Conservation (phyloP, 2,888 invertebrate species). For the Troides helena region DNA sequence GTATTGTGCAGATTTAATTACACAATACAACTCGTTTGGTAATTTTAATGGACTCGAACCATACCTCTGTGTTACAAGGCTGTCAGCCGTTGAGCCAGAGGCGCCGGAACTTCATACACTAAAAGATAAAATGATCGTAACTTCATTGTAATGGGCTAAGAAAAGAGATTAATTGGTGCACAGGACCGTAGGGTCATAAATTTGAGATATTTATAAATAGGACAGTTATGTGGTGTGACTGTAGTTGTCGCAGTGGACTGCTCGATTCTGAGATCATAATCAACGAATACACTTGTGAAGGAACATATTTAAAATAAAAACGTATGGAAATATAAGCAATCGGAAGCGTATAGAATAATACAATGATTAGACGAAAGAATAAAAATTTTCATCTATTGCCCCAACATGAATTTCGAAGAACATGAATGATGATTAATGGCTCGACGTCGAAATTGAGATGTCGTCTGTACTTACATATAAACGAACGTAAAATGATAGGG, state of each 20-base stretch:
- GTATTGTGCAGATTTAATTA: too few relatives aligned
- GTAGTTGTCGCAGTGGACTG: slow-evolving; percentile 5
- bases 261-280: slow-evolving; percentile 10
- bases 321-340: neutral
- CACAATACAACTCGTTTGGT: too few relatives aligned
- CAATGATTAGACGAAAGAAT: slow-evolving; percentile 1
- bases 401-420: slow-evolving; percentile 62
- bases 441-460: slow-evolving; percentile 61
- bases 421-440: slow-evolving; percentile 63
- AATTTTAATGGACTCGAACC: too few relatives aligned
- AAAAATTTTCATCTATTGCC: slow-evolving; percentile 33
- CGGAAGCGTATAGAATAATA: neutral
- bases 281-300: neutral
- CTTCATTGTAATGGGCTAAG: slow-evolving; percentile 16
- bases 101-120: neutral
- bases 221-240: slow-evolving; percentile 7
- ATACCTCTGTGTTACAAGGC: too few relatives aligned
- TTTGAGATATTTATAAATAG: slow-evolving; percentile 16
- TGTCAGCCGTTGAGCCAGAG: too few relatives aligned
- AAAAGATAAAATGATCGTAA: slow-evolving; percentile 19
- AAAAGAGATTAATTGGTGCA: slow-evolving; percentile 18
- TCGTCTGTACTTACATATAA: slow-evolving; percentile 44
- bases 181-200: slow-evolving; percentile 24
- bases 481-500: slow-evolving; percentile 39
- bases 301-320: neutral